These are phyloP conservation scores for Mungos mungo DNA, from an alignment of 2,113 vertebrate species.

Conservation along the genomic window DNA sequence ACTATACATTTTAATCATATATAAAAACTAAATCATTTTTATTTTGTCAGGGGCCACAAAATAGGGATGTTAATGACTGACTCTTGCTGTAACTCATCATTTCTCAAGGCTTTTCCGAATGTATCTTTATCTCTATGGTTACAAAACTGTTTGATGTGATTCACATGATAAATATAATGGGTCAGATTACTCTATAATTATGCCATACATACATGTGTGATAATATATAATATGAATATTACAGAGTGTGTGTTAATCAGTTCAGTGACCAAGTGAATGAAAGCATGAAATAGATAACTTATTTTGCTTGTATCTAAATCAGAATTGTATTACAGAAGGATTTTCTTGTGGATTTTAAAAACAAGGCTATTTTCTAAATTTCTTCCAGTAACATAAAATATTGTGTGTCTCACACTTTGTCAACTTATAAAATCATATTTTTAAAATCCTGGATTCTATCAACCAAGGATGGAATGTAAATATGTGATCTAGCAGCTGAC, in stretches of 20 bases:
- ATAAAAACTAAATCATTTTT: background rate
- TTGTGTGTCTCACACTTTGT: background rate
- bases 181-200: background rate
- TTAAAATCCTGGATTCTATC: background rate
- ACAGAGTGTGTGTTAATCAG: background rate
- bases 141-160: background rate
- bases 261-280: background rate
- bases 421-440: background rate
- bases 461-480: background rate
- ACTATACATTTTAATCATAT: background rate
- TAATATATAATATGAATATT: background rate
- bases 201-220: background rate
- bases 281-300: background rate
- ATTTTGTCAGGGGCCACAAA: background rate
- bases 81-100: background rate
- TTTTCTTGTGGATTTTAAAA: background rate
- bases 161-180: background rate
- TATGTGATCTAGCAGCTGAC: background rate
- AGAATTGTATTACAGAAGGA: background rate
- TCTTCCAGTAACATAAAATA: background rate
- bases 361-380: background rate
- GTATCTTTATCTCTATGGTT: background rate
- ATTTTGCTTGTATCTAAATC: background rate
- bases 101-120: background rate
- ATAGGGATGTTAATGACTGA: background rate